These are phyloP conservation scores for Mylabris phalerata DNA, from an alignment of 1,140 invertebrate species.

Conservation along the genomic window DNA sequence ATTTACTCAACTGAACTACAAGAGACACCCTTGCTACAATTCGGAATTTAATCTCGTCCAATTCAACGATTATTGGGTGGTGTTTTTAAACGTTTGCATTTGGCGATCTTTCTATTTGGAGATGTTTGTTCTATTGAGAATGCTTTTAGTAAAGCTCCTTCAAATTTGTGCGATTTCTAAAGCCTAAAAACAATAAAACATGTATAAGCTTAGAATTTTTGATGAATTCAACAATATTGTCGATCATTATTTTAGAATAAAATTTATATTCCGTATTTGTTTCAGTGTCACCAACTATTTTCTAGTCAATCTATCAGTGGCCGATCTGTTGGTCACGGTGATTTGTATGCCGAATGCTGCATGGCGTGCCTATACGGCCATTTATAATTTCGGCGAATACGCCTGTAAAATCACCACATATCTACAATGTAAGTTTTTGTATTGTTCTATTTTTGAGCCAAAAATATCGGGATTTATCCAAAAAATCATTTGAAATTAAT, in stretches of 20 bases:
- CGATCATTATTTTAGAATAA: background rate
- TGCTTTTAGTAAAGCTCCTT: too few relatives aligned
- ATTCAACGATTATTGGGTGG: too few relatives aligned
- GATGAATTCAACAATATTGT: background rate
- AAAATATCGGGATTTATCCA: background rate
- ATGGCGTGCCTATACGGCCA: slow-evolving; percentile 56
- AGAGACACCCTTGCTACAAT: too few relatives aligned
- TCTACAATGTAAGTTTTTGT: slow-evolving; percentile 57
- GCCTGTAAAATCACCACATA: slow-evolving; percentile 68
- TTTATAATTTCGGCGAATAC: slow-evolving; percentile 63
- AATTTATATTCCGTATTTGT: slow-evolving; percentile 28
- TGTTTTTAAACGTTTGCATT: too few relatives aligned
- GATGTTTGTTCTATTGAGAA: too few relatives aligned
- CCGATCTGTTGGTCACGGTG: slow-evolving; percentile 76
- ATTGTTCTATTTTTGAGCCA: background rate
- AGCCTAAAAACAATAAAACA: too few relatives aligned
- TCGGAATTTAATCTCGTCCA: too few relatives aligned
- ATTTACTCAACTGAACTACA: too few relatives aligned
- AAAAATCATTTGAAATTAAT: too few relatives aligned
- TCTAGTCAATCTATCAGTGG: slow-evolving; percentile 80
- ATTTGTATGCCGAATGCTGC: slow-evolving; percentile 76
- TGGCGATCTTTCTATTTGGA: too few relatives aligned
- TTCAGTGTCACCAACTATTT: slow-evolving; percentile 85
- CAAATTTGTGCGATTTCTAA: too few relatives aligned
- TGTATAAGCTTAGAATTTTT: too few relatives aligned